Evolutionary conservation across 2,888 invertebrate species (phyloP).

Genomic region (Terebella lapidaria): DNA sequence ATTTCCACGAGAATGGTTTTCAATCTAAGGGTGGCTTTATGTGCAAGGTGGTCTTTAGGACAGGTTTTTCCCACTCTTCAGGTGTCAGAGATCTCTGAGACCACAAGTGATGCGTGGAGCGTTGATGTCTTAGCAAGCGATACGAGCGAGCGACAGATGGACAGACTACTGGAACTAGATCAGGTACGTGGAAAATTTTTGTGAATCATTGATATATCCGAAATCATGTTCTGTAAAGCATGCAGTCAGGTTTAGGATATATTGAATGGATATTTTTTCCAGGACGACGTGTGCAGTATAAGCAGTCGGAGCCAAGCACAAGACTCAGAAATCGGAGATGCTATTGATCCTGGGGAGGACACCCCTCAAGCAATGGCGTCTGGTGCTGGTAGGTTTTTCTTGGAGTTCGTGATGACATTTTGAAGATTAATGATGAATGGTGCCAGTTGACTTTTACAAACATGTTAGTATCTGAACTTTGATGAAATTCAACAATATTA

Average conservation of each 20-base stretch:
- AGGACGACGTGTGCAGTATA: slow-evolving; percentile 26
- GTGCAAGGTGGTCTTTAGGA: too few relatives aligned
- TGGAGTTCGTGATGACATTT: too few relatives aligned
- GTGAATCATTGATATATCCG: neutral
- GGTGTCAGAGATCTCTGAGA: slow-evolving; percentile 69
- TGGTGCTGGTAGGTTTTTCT: too few relatives aligned
- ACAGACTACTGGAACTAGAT: slow-evolving; percentile 78
- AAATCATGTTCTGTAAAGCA: neutral
- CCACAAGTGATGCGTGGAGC: slow-evolving; percentile 53
- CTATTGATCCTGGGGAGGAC: slow-evolving; percentile 29
- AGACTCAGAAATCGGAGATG: slow-evolving; percentile 26
- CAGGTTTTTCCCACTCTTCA: too few relatives aligned
- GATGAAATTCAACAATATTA: too few relatives aligned
- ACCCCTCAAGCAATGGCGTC: slow-evolving; percentile 33
- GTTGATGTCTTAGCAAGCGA: slow-evolving; percentile 67
- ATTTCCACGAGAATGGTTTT: too few relatives aligned
- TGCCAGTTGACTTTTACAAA: too few relatives aligned
- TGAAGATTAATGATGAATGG: too few relatives aligned
- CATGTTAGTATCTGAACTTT: too few relatives aligned
- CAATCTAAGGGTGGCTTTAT: too few relatives aligned
- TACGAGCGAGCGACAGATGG: slow-evolving; percentile 64
- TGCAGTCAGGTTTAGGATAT: neutral
- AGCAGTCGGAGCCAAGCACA: slow-evolving; percentile 24
- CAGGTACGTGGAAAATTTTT: slow-evolving; percentile 40
- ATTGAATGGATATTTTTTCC: too few relatives aligned